Percentiles rank a stretch among this genome's conserved stretches.
These are phyloP conservation scores for Uropetala carovei DNA, from an alignment of 2,888 invertebrate genomes.

Conservation along the genomic window DNA sequence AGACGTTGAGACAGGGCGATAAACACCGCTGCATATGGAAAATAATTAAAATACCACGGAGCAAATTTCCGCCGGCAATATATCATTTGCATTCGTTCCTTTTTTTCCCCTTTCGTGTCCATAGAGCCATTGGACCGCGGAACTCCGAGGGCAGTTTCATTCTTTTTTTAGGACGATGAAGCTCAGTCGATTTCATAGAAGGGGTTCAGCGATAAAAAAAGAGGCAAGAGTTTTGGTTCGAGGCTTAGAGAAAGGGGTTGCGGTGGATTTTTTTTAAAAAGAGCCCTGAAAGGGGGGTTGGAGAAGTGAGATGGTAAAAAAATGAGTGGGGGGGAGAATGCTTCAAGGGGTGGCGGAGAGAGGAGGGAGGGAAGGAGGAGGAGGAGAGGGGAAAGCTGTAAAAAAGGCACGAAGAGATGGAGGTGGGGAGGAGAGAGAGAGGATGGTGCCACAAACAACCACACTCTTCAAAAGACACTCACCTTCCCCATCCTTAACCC, in stretches of 20 bases:
- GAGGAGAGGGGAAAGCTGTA: background rate
- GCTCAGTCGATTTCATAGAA: background rate
- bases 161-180: constrained; percentile 19
- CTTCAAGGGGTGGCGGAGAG: background rate
- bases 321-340: background rate
- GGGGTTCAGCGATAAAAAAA: background rate
- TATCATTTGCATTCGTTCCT: constrained; percentile 14
- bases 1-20: background rate
- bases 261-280: constrained; percentile 1
- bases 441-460: background rate
- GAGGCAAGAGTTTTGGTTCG: background rate
- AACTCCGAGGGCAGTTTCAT: background rate
- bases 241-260: background rate
- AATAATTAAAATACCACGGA: background rate
- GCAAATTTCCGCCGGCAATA: background rate
- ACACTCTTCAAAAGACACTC: background rate
- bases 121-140: background rate
- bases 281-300: background rate
- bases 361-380: background rate
- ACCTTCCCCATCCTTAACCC: background rate
- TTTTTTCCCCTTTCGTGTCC: background rate
- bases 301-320: background rate
- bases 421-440: background rate
- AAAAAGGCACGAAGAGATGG: background rate
- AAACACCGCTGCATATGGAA: background rate